Percentiles rank a stretch among this genome's conserved stretches.
Evolutionary conservation across 2,797 vertebrate genomes (phyloP).

Genomic region (Falco novaeseelandiae): DNA sequence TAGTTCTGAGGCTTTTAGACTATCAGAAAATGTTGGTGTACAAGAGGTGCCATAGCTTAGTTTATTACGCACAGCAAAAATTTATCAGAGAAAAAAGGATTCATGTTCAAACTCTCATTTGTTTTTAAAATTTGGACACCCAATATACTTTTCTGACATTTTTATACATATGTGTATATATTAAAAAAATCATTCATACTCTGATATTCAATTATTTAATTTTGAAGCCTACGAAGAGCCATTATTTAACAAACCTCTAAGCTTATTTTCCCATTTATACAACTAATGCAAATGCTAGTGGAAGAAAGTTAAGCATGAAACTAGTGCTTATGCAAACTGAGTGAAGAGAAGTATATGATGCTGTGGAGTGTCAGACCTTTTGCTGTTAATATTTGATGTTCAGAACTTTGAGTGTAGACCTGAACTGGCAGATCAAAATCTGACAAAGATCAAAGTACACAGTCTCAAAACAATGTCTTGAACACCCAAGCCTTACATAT

Average conservation of each 20-base stretch:
- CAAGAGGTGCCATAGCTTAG: background rate
- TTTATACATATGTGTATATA: accelerated
- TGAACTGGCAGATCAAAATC: background rate
- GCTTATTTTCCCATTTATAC: background rate
- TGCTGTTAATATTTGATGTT: background rate
- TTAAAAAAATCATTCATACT: background rate
- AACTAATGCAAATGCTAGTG: background rate
- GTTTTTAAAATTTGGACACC: background rate
- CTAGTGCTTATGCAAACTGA: background rate
- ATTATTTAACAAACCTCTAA: background rate
- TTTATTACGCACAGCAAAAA: background rate
- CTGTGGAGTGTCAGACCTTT: background rate
- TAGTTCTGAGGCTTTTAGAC: background rate
- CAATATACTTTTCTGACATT: background rate
- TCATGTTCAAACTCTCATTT: background rate
- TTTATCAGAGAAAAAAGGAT: background rate
- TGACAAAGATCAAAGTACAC: background rate
- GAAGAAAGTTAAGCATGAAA: background rate
- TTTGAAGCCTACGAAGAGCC: background rate
- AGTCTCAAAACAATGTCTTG: background rate
- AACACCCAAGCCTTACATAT: background rate
- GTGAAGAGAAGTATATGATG: background rate
- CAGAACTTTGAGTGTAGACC: background rate
- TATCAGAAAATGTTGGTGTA: background rate
- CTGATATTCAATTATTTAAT: background rate